Evolutionary conservation across 2,797 vertebrate genomes (phyloP), one percentile per base, ranked within the genome.

Genomic region (Periophthalmus magnuspinnatus): DNA sequence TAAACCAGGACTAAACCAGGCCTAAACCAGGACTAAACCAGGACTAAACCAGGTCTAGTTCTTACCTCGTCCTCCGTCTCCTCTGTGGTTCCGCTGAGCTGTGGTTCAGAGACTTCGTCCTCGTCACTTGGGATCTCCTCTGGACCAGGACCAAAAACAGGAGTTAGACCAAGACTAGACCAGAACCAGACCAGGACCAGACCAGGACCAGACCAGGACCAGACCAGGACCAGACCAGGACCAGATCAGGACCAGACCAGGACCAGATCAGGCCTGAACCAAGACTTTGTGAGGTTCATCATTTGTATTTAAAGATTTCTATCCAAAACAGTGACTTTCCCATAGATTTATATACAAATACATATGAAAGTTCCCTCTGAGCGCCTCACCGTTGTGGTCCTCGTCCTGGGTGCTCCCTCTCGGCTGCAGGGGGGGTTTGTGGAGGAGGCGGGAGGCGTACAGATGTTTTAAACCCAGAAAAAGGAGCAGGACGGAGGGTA

Each of bases 61-160:
- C 10, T 11, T 14, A 97, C 95, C 0, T 96, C 95, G 58, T 96
- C 94, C 0, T 95, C 95, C 0, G 52, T 11, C 0, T 95, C 93
- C 0, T 91, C 94, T 0, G 83, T 81, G 0, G 83, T 21, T 81
- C 88, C 19, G 83, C 78, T 0, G 76, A 79, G 73, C 47, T 92
- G 91, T 61, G 95, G 91, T 82, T 94, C 92, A 0, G 85, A 81
- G 1, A 92, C 89, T 70, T 98, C 97, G 41, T 99, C 97, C 74
- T 99, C 97, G 65, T 99, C 97, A 1, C 96, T 99, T 0, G 95
- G 93, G 80, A 99, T 97, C 92, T 98, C 97, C 86, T 98, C 97
- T 99, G 89, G 32, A 75, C 22, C 11, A 16, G 48, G 76, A 13
- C 60, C 19, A 62, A 41, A 0, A n/a, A 7, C 63, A 0, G 2